Evolutionary conservation across 2,113 vertebrate genomes (phyloP).

Genomic region (Ctenomys sociabilis): DNA sequence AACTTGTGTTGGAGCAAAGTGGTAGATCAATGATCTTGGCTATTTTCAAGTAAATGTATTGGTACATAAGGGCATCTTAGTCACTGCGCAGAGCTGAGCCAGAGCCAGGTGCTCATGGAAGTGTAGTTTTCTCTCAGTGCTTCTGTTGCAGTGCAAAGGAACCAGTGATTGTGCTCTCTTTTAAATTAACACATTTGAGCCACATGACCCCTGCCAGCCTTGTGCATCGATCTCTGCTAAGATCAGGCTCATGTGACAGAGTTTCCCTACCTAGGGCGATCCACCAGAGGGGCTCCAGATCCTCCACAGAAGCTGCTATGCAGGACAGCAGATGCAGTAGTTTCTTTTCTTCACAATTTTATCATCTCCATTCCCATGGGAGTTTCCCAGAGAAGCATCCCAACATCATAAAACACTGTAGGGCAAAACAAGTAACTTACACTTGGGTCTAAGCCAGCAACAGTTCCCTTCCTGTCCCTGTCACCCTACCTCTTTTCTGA

Average conservation of each 20-base stretch:
- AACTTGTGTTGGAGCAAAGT: not conserved
- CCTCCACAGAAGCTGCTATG: not conserved
- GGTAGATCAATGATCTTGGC: not conserved
- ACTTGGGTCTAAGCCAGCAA: constrained; percentile 58
- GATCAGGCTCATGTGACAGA: not conserved
- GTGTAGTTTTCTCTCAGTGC: constrained; percentile 33
- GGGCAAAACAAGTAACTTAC: constrained; percentile 53
- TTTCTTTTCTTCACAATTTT: constrained; percentile 32
- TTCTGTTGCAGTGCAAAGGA: constrained; percentile 25
- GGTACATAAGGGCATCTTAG: constrained; percentile 64
- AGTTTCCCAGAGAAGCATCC: constrained; percentile 50
- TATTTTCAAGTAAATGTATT: not conserved
- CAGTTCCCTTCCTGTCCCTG: not conserved
- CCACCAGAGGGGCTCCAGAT: not conserved
- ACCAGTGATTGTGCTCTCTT: not conserved
- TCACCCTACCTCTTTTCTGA: not conserved
- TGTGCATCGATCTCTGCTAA: constrained; percentile 16
- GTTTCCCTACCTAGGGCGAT: not conserved
- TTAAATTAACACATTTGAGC: constrained; percentile 40
- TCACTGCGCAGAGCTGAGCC: constrained; percentile 3
- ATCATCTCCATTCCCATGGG: constrained; percentile 4
- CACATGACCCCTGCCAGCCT: not conserved
- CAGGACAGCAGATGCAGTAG: no score
- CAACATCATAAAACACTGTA: constrained; percentile 34
- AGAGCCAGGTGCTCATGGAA: constrained; percentile 56